Percentiles rank a stretch among this genome's conserved stretches.
These are phyloP conservation scores for Plotosus lineatus DNA, from an alignment of 2,113 vertebrate genomes.

Conservation along the genomic window DNA sequence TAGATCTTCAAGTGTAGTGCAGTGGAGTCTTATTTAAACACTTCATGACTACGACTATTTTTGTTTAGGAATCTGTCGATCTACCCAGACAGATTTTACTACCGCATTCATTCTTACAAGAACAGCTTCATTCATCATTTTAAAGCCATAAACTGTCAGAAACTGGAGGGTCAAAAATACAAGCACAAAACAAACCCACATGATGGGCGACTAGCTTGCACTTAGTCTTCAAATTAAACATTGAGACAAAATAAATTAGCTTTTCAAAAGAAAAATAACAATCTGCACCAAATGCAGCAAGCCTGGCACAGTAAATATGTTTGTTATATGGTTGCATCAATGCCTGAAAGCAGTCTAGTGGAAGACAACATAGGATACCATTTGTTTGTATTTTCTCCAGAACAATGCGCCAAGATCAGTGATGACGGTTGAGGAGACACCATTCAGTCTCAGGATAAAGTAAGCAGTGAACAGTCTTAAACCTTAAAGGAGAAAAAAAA, in stretches of 20 bases:
- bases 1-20: background rate
- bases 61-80: background rate
- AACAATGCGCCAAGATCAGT: background rate
- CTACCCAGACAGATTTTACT: background rate
- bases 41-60: background rate
- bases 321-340: background rate
- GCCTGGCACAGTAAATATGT: background rate
- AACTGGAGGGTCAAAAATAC: background rate
- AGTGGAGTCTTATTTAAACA: background rate
- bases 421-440: constrained; percentile 75
- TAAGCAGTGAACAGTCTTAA: constrained; percentile 91
- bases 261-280: background rate
- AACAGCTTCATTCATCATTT: background rate
- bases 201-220: background rate
- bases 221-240: background rate
- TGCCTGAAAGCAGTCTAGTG: background rate
- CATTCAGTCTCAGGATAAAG: constrained; percentile 90
- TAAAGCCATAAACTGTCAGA: background rate
- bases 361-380: background rate
- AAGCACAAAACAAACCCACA: background rate
- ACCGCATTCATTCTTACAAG: background rate
- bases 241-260: constrained; percentile 33
- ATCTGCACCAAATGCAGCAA: background rate
- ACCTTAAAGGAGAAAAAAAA: constrained; percentile 68
- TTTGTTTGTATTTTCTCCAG: background rate